A percentile compares a stretch with the other conserved stretches of the same genome.
These are phyloP conservation scores for Caenorhabditis japonica DNA, from an alignment of 2,888 invertebrate genomes.

Conservation along the genomic window DNA sequence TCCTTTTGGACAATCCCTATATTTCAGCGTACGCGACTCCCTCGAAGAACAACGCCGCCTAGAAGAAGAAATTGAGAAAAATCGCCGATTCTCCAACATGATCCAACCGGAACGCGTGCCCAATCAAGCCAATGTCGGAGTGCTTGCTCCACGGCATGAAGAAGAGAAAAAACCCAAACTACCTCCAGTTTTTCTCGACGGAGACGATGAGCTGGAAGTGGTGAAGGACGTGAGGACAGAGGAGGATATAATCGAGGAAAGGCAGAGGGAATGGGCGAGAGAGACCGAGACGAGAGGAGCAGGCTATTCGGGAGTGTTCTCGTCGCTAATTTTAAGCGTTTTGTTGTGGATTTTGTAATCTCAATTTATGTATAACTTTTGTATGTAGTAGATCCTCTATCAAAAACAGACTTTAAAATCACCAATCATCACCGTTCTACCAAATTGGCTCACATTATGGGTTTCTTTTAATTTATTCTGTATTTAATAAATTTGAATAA, in stretches of 20 bases:
- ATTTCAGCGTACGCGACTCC: constrained; percentile 51
- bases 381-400: neutral
- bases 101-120: constrained; percentile 30
- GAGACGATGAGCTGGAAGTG: constrained; percentile 44
- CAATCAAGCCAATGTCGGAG: constrained; percentile 40
- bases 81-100: constrained; percentile 12
- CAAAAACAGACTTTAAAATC: constrained; percentile 1
- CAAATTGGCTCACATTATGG: constrained; percentile 55
- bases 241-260: constrained; percentile 45
- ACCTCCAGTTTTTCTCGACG: constrained; percentile 48
- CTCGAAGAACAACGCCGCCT: constrained; percentile 46
- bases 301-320: neutral
- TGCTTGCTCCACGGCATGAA: constrained; percentile 20
- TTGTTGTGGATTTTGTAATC: neutral
- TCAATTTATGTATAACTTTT: neutral
- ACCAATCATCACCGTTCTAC: constrained; percentile 27
- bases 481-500: too few species aligned
- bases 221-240: constrained; percentile 49
- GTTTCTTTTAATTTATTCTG: constrained; percentile 20
- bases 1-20: too few species aligned
- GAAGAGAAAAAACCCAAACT: constrained; percentile 26
- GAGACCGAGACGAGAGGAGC: constrained; percentile 12
- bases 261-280: constrained; percentile 53
- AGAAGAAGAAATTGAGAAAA: constrained; percentile 43
- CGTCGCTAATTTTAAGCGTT: neutral